phyloP scores from a whole-genome alignment of 1,140 invertebrate species.

The Sitobion miscanthi region DNA sequence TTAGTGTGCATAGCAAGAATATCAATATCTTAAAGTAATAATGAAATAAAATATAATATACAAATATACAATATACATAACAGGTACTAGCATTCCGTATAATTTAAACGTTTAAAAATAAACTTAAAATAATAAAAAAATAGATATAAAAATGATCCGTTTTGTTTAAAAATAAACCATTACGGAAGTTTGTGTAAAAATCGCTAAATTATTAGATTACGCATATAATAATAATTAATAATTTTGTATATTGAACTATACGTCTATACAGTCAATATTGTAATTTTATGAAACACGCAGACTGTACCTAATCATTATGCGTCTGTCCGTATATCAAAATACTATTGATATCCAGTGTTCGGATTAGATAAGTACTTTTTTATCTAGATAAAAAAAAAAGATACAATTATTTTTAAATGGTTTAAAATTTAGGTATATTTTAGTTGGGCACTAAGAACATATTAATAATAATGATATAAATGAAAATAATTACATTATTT shows the following conservation, averaged over 20 bases:
- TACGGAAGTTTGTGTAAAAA: neutral
- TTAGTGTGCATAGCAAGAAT: constrained; percentile 35
- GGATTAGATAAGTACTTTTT: too few species aligned
- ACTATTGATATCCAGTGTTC: neutral
- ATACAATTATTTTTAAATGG: too few species aligned
- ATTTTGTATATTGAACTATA: neutral
- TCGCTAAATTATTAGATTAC: neutral
- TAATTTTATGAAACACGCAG: neutral
- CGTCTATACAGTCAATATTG: neutral
- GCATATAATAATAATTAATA: too few species aligned
- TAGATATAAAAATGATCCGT: neutral
- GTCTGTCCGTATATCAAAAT: neutral
- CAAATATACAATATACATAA: neutral
- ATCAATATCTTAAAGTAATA: constrained; percentile 18
- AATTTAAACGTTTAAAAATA: neutral
- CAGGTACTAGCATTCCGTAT: neutral
- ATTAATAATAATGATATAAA: too few species aligned
- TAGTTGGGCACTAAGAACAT: too few species aligned
- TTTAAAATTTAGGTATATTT: too few species aligned
- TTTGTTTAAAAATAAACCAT: neutral
- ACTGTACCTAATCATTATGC: neutral
- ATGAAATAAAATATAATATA: constrained; percentile 28
- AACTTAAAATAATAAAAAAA: neutral
- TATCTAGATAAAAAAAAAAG: too few species aligned
- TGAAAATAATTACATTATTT: too few species aligned